Base-by-base conservation (phyloP, 1,140 invertebrate genomes). In the Drosophila saltans region DNA sequence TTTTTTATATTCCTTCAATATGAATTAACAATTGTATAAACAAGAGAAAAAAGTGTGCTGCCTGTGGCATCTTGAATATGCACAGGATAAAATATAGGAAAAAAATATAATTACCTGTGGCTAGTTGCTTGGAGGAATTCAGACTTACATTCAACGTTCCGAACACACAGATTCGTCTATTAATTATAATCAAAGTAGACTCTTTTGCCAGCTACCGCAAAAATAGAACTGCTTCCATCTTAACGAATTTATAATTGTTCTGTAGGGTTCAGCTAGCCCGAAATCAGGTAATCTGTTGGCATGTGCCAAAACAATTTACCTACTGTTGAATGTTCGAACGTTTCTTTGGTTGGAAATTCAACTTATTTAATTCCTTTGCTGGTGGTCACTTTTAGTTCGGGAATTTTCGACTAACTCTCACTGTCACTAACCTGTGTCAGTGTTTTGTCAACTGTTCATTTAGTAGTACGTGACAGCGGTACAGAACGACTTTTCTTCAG, bases 251-350 rank as follows among this genome's bases (percentile, higher is more conserved):
- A 76, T 85, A 86, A 85, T 85, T 84, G 57, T 72, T 82, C 40
- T 16, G 16, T 16, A 16, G 16, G 16, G 16, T 16, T 16, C 16
- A 16, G 16, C 16, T 61, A 71, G 66, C 52, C 58, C 48, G 60
- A 65, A 80, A 48, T 56, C 55, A 59, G 28, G 9, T 40, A 4
- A 6, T 48, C 64, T 58, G 57, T 79, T 83, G 75, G 81, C 81
- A 78, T 85, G 81, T 86, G 82, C 75, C 81, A 86, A 85, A 76
- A 86, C 64, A 81, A 63, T 86, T 85, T 79, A 52, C 72, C 69
- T 81, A 76, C 76, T 78, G 64, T 69, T 48, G 39, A 39, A 33
- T 39, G 9, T 11, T 41, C 16, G 16, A 57, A n/a, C 3, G 7
- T 9, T 57, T 33, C 2, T 11, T 33, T 6, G 48, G 62, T 28